These are phyloP conservation scores for Bradypodion pumilum DNA, from an alignment of 2,797 vertebrate genomes.

Conservation along the genomic window DNA sequence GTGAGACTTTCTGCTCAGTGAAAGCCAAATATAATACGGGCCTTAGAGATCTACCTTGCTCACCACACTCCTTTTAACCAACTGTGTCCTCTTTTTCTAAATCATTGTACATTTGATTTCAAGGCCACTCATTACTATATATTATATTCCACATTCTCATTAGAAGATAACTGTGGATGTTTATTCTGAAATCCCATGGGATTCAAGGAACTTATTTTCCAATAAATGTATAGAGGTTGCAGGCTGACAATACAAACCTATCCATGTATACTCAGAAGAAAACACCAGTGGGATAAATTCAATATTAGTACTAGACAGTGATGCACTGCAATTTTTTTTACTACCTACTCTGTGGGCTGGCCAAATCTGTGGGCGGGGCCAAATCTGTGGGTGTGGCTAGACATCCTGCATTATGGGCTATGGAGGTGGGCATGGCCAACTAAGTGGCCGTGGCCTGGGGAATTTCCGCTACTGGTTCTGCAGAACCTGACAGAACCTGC, in stretches of 20 bases:
- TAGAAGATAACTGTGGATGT: not conserved
- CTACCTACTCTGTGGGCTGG: too few species aligned
- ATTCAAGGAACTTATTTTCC: not conserved
- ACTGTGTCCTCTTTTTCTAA: not conserved
- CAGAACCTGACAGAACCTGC: too few species aligned
- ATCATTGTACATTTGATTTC: not conserved
- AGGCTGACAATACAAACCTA: not conserved
- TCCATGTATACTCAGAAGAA: not conserved
- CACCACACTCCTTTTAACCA: not conserved
- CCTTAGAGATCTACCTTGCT: not conserved
- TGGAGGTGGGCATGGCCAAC: too few species aligned
- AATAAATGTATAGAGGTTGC: not conserved
- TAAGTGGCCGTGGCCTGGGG: too few species aligned
- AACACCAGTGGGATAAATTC: not conserved
- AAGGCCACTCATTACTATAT: not conserved
- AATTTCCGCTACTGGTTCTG: too few species aligned
- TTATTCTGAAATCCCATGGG: not conserved
- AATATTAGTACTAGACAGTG: too few species aligned
- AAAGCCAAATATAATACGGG: too few species aligned
- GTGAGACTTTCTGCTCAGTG: not conserved
- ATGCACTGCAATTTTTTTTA: too few species aligned
- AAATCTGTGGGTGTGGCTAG: too few species aligned
- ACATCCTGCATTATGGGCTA: too few species aligned
- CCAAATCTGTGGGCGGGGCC: too few species aligned
- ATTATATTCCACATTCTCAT: not conserved